Evolutionary conservation across 2,888 invertebrate genomes (phyloP).

Genomic region (Synanthedon formicaeformis): DNA sequence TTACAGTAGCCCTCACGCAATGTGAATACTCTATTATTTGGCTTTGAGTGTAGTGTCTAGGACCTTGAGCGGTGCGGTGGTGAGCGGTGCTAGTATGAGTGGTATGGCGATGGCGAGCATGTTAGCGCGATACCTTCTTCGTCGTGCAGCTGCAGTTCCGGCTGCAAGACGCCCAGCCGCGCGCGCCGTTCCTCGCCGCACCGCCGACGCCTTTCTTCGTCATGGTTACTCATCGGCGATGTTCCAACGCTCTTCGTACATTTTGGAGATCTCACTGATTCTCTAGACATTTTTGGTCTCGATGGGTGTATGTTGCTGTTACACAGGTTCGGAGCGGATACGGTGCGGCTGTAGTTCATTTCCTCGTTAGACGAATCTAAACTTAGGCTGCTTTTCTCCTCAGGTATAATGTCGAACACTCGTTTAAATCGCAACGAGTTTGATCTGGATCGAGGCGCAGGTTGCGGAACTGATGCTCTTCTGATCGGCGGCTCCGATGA

Average conservation of each 20-base stretch:
- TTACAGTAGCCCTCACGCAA: no score
- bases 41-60: neutral
- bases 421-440: conserved; percentile 54
- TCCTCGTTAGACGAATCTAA: conserved; percentile 57
- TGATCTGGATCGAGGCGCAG: conserved; percentile 29
- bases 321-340: conserved; percentile 21
- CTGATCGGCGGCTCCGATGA: conserved; percentile 17
- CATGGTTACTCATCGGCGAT: conserved; percentile 22
- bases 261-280: neutral
- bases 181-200: conserved; percentile 5
- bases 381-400: conserved; percentile 64
- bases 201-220: conserved; percentile 7
- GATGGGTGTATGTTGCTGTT: neutral
- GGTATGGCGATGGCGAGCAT: conserved; percentile 20
- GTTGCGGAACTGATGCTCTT: conserved; percentile 20
- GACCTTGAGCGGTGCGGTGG: conserved; percentile 28
- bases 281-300: neutral
- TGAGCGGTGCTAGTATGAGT: conserved; percentile 16
- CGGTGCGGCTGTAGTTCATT: conserved; percentile 23
- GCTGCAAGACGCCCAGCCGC: no score
- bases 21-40: no score
- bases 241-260: conserved; percentile 28
- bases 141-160: no score
- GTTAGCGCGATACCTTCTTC: conserved; percentile 23
- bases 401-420: conserved; percentile 69